These are phyloP conservation scores for Otus sunia DNA, from an alignment of 2,113 vertebrate genomes.

Conservation along the genomic window DNA sequence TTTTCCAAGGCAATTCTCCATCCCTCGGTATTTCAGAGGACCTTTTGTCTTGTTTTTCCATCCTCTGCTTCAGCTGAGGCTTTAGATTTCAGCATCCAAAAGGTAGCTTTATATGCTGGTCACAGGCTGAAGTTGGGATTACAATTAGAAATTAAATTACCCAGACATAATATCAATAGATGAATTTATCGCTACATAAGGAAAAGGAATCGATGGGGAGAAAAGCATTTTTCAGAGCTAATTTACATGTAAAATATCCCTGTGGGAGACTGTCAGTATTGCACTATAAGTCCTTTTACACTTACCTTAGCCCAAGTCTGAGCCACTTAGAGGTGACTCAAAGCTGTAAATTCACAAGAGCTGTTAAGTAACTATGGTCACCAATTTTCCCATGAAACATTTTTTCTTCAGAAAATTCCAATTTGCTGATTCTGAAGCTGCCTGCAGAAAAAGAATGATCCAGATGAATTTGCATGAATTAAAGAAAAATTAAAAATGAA, in stretches of 20 bases:
- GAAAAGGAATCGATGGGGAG: not conserved
- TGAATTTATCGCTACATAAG: not conserved
- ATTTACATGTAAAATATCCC: slow-evolving; percentile 10
- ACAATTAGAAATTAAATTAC: slow-evolving; percentile 21
- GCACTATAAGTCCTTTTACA: not conserved
- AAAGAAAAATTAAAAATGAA: not conserved
- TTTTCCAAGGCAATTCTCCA: not conserved
- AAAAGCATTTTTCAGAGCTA: not conserved
- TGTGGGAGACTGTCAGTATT: not conserved
- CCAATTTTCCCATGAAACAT: not conserved
- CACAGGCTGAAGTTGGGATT: not conserved
- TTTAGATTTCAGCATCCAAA: not conserved
- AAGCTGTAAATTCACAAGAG: not conserved
- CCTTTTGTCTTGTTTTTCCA: not conserved
- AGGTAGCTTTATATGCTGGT: not conserved
- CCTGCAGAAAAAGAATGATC: not conserved
- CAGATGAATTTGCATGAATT: not conserved
- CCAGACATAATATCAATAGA: not conserved
- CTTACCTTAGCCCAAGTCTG: not conserved
- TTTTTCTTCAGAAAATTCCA: not conserved
- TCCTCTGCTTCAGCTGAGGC: not conserved
- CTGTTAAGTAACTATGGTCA: not conserved
- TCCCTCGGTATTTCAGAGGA: not conserved
- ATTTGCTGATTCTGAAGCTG: not conserved
- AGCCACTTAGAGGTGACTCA: not conserved